phyloP scores from a whole-genome alignment of 2,888 invertebrate genomes.

The Apotomis turbidana region DNA sequence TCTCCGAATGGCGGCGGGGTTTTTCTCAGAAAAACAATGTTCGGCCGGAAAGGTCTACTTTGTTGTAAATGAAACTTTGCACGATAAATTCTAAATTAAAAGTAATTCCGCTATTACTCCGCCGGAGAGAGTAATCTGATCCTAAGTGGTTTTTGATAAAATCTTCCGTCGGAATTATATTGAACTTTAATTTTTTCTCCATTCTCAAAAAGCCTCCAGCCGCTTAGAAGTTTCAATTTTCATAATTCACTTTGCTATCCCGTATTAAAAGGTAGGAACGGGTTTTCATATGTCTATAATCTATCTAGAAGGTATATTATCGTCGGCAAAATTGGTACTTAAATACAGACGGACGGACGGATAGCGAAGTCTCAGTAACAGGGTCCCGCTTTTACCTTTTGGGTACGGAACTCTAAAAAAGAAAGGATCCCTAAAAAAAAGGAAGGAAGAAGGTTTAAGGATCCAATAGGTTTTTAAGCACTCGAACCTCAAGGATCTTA shows the following conservation, averaged over 20 bases:
- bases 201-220: neutral
- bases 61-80: constrained; percentile 38
- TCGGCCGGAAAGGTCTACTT: constrained; percentile 26
- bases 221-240: neutral
- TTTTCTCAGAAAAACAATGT: constrained; percentile 33
- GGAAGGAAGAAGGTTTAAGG: too few relatives aligned
- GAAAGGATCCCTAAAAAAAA: too few relatives aligned
- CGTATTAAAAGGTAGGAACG: too few relatives aligned
- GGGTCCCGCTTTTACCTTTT: too few relatives aligned
- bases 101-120: constrained; percentile 38
- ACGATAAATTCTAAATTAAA: constrained; percentile 41
- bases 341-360: too few relatives aligned
- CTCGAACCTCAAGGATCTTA: too few relatives aligned
- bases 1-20: constrained; percentile 29
- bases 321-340: too few relatives aligned
- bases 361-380: too few relatives aligned
- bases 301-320: too few relatives aligned
- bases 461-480: too few relatives aligned
- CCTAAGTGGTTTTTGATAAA: constrained; percentile 39
- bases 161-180: constrained; percentile 26
- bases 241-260: neutral
- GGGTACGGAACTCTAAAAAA: too few relatives aligned
- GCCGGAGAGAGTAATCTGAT: constrained; percentile 35
- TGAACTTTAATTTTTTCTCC: constrained; percentile 28
- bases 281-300: too few relatives aligned